Base-by-base conservation (phyloP, 2,113 vertebrate species). In the Nycticebus coucang region DNA sequence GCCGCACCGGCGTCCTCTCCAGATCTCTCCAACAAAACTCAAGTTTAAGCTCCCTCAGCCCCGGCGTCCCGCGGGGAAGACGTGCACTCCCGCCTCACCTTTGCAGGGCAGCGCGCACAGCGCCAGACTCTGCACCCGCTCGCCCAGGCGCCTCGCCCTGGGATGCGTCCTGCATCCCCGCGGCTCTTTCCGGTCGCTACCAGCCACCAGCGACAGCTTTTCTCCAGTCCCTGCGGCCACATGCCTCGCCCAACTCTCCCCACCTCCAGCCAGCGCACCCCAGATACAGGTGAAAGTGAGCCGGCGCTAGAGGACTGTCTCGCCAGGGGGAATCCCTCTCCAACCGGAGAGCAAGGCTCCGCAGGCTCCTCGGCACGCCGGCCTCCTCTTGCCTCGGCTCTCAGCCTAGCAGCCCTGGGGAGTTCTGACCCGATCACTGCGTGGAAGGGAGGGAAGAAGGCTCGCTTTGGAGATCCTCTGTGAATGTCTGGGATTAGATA, bases 301-400 rank as follows among this genome's bases (percentile, higher is more conserved):
- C 28, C 71, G 8, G 4, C 2, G n/a, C 22, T n/a, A 14, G 0
- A 35, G 57, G 14, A 26, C n/a, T 5, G 74, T 22, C 0, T 24
- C 3, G 6, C 45, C 14, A 2, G 35, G 4, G 17, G 26, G 37
- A 45, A n/a, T 35, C 37, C 28, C 22, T 45, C 35, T 2, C 15
- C 35, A 30, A 7, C 4, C 0, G 3, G 5, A 22, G 62, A 35
- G 78, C 22, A 59, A 59, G 33, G 33, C 78, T 15, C 88, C 3
- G 13, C 26, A 7, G 50, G 30, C 18, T 5, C 12, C 7, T 10
- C 10, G 18, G 26, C 62, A 68, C 28, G 68, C 21, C 11, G 7
- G 68, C 5, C 75, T 24, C 64, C 4, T 24, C 64, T 3, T 33
- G 83, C 35, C 37, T 62, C 53, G 21, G 7, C 53, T 71, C 10